These are phyloP conservation scores for Sciurus carolinensis DNA, from an alignment of 2,797 vertebrate species.

Conservation along the genomic window DNA sequence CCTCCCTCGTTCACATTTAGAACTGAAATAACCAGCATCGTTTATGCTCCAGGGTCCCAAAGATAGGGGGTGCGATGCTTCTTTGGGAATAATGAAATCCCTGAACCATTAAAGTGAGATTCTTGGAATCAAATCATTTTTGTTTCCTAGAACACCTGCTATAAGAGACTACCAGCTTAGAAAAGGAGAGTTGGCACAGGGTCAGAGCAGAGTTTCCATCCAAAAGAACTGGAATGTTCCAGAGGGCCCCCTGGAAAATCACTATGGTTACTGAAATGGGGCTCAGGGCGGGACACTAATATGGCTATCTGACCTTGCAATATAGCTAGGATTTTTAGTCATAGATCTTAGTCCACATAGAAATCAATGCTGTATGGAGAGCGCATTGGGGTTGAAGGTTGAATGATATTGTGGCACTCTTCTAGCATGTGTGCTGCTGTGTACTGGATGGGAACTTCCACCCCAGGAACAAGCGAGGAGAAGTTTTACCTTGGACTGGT, in stretches of 20 bases:
- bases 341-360: neutral
- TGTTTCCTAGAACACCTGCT: neutral
- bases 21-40: neutral
- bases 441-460: neutral
- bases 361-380: neutral
- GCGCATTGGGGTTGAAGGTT: neutral
- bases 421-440: neutral
- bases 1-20: neutral
- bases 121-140: neutral
- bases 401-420: neutral
- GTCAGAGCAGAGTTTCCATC: neutral
- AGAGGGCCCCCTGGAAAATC: neutral
- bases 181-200: neutral
- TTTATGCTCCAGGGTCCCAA: neutral
- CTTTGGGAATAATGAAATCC: neutral
- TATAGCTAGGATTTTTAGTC: neutral
- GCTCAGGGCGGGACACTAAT: neutral
- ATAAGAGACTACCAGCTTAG: neutral
- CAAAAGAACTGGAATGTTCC: neutral
- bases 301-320: neutral
- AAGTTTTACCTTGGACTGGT: neutral
- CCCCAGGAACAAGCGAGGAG: neutral
- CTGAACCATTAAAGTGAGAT: neutral
- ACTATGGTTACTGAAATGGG: neutral
- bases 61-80: neutral